Evolutionary conservation across 1,140 invertebrate genomes (phyloP).

Genomic region (roundworm (Caenorhabditis elegans)): DNA sequence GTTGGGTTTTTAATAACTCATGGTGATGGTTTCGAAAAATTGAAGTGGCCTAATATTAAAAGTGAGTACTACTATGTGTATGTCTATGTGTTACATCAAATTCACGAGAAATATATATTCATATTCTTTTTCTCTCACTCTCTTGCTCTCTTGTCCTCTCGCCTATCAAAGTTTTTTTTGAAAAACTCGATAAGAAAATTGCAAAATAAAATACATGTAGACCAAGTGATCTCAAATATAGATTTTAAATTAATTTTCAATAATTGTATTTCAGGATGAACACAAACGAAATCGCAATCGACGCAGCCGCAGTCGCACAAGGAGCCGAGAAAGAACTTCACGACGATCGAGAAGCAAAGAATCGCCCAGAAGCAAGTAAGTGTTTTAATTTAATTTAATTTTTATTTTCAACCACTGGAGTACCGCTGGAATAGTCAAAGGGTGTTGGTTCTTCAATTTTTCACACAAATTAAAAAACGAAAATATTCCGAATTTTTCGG

Average conservation of each 20-base stretch:
- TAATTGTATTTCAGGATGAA: slow-evolving; percentile 18
- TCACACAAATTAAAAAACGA: too few species aligned
- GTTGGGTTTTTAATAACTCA: not conserved
- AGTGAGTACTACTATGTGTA: slow-evolving; percentile 24
- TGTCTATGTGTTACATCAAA: not conserved
- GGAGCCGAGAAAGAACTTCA: slow-evolving; percentile 22
- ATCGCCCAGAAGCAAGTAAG: slow-evolving; percentile 32
- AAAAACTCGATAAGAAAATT: not conserved
- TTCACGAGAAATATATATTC: not conserved
- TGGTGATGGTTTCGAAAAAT: slow-evolving; percentile 3
- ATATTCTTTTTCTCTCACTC: slow-evolving; percentile 15
- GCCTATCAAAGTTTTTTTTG: not conserved
- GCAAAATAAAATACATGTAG: not conserved
- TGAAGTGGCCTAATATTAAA: not conserved
- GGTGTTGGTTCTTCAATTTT: too few species aligned
- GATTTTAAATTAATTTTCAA: not conserved
- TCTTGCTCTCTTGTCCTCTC: not conserved
- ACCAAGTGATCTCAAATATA: too few species aligned
- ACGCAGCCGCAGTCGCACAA: not conserved
- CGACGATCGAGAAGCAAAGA: slow-evolving; percentile 22
- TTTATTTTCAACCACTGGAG: too few species aligned
- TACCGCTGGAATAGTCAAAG: too few species aligned
- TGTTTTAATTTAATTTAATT: too few species aligned
- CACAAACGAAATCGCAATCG: not conserved
- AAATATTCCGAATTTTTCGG: too few species aligned